phyloP scores from a whole-genome alignment of 2,113 vertebrate species.

The Etheostoma spectabile region DNA sequence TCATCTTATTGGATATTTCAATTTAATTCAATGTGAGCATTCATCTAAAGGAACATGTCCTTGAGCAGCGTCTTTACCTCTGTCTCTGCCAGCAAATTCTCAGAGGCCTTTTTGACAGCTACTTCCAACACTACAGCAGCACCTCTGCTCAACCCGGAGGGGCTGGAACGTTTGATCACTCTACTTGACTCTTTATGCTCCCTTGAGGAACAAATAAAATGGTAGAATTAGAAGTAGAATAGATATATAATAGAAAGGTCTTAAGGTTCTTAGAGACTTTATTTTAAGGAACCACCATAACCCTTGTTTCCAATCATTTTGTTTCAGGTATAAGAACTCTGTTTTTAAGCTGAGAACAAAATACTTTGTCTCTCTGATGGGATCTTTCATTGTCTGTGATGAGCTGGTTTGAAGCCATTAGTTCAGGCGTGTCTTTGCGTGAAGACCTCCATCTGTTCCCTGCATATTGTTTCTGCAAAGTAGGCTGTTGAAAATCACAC shows the following conservation, averaged over 20 bases:
- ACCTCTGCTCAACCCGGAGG: conserved; percentile 19
- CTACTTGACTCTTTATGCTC: conserved; percentile 37
- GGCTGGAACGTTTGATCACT: conserved; percentile 42
- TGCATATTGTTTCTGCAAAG: background rate
- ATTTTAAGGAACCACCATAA: background rate
- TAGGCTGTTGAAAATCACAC: background rate
- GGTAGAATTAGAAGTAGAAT: background rate
- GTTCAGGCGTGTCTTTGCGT: conserved; percentile 9
- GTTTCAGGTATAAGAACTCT: background rate
- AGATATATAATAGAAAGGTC: background rate
- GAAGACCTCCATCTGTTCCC: conserved; percentile 10
- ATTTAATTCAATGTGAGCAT: conserved; percentile 14
- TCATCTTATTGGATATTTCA: conserved; percentile 21
- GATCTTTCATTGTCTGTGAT: background rate
- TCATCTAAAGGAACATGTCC: conserved; percentile 34
- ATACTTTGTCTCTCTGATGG: background rate
- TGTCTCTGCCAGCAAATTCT: conserved; percentile 28
- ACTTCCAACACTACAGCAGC: conserved; percentile 37
- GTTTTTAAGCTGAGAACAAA: conserved; percentile 7
- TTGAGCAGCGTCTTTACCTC: conserved; percentile 35
- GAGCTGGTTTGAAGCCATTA: conserved; percentile 3
- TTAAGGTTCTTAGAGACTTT: background rate
- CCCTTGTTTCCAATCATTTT: conserved; percentile 1
- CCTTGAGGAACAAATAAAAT: background rate
- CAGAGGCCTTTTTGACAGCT: conserved; percentile 49